Evolutionary conservation across 2,888 invertebrate genomes (phyloP).

Genomic region (Drosophila pseudotalamancana): DNA sequence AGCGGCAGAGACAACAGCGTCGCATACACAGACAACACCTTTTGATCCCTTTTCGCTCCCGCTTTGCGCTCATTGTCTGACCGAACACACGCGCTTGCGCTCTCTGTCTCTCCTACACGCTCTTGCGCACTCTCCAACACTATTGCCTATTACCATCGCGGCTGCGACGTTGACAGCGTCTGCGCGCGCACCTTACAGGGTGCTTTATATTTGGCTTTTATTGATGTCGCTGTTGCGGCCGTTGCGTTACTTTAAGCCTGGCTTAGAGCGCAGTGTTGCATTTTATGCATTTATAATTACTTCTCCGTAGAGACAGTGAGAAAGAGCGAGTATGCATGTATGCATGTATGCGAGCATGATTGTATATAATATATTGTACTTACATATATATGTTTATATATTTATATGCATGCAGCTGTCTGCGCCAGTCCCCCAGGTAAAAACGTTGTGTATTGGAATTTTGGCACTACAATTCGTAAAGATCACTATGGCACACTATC

Average conservation of each 20-base stretch:
- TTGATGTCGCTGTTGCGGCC: conserved; percentile 44
- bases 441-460: conserved; percentile 28
- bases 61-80: conserved; percentile 34
- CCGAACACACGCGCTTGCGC: conserved; percentile 35
- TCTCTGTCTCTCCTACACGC: conserved; percentile 22
- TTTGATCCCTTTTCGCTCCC: conserved; percentile 78
- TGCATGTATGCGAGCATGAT: conserved; percentile 2
- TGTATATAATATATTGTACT: too few species aligned
- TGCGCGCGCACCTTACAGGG: conserved; percentile 69
- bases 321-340: conserved; percentile 20
- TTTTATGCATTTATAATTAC: conserved; percentile 79
- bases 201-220: conserved; percentile 66
- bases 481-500: conserved; percentile 59
- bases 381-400: conserved; percentile 1
- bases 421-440: conserved; percentile 38
- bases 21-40: conserved; percentile 57
- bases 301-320: conserved; percentile 46
- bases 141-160: conserved; percentile 62
- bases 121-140: conserved; percentile 37
- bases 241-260: conserved; percentile 44
- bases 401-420: conserved; percentile 39
- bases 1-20: conserved; percentile 10
- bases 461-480: conserved; percentile 63
- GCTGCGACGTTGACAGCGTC: conserved; percentile 51
- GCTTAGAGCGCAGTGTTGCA: conserved; percentile 56